Percentiles rank a stretch among this genome's conserved stretches.
phyloP scores from a whole-genome alignment of 2,113 vertebrate species.

The Cyphomyrus plagiostoma region DNA sequence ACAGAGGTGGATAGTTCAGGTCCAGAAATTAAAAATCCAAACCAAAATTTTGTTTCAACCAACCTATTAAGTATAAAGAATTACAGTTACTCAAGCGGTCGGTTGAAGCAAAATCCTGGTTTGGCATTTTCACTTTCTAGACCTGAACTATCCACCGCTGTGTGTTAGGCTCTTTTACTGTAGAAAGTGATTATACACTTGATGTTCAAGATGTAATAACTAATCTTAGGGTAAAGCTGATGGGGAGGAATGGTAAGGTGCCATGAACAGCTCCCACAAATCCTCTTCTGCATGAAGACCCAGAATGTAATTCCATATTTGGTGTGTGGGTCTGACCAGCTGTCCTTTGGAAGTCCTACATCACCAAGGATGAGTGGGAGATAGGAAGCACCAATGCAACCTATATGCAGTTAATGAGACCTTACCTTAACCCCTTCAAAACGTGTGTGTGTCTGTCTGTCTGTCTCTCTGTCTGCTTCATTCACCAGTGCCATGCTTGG shows the following conservation, averaged over 20 bases:
- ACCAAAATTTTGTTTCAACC: background rate
- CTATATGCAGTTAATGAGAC: background rate
- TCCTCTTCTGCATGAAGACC: background rate
- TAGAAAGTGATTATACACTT: no score
- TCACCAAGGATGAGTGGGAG: background rate
- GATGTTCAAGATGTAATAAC: no score
- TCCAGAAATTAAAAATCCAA: background rate
- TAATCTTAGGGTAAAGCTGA: background rate
- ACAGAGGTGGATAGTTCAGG: background rate
- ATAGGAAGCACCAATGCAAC: background rate
- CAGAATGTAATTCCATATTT: background rate
- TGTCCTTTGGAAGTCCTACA: background rate
- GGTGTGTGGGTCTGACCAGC: background rate
- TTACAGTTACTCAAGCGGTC: background rate
- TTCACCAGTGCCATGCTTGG: constrained; percentile 50
- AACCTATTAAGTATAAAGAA: background rate
- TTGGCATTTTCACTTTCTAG: no score
- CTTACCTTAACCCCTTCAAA: background rate
- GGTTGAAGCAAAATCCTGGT: no score
- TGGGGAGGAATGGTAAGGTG: background rate
- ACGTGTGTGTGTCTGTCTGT: background rate
- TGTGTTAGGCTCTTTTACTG: no score
- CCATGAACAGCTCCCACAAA: background rate
- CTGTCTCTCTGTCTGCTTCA: constrained; percentile 1
- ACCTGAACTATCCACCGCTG: no score